These are phyloP conservation scores for Cossypha polioptera DNA, from an alignment of 2,797 vertebrate species.

Conservation along the genomic window DNA sequence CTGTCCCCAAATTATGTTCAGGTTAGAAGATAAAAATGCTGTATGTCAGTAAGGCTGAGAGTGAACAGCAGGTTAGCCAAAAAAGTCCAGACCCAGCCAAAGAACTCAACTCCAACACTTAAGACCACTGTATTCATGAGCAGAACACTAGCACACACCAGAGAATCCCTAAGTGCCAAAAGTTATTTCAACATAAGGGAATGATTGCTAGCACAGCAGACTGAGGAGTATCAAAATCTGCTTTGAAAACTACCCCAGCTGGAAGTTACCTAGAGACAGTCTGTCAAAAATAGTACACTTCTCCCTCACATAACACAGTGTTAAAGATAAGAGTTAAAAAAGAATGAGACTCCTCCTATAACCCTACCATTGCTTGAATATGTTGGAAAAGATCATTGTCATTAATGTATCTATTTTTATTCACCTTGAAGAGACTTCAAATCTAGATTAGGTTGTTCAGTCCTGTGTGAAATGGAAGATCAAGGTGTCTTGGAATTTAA, in stretches of 20 bases:
- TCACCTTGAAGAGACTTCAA: slow-evolving; percentile 30
- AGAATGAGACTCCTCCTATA: background rate
- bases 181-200: background rate
- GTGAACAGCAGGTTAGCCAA: background rate
- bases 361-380: background rate
- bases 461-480: background rate
- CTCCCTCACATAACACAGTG: background rate
- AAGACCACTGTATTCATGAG: background rate
- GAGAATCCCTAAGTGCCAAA: background rate
- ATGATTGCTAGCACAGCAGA: background rate
- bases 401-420: slow-evolving; percentile 52
- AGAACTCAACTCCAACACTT: background rate
- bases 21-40: background rate
- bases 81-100: background rate
- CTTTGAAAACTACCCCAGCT: background rate
- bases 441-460: slow-evolving; percentile 46
- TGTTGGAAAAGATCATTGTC: background rate
- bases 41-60: background rate
- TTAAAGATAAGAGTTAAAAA: background rate
- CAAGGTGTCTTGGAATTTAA: background rate
- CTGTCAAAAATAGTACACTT: background rate
- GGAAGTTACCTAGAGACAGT: background rate
- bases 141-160: background rate
- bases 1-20: background rate
- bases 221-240: background rate